Conservation (phyloP, 2,888 invertebrate genomes). For the Polia nebulosa region DNA sequence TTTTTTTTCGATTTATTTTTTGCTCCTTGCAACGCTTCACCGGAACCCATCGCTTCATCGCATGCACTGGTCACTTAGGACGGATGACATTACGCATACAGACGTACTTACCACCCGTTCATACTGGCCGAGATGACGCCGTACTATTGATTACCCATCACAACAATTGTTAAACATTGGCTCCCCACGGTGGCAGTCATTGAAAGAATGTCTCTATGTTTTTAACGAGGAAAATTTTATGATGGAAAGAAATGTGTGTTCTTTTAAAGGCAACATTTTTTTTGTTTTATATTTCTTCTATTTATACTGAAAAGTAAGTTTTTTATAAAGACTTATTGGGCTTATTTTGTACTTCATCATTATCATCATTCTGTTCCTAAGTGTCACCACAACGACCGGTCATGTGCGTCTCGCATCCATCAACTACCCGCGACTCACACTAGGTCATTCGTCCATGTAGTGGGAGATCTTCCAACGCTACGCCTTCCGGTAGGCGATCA, state of each 20-base stretch:
- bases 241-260: neutral
- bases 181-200: conserved; percentile 8
- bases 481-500: no score
- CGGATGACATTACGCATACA: neutral
- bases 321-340: no score
- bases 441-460: no score
- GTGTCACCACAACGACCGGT: no score
- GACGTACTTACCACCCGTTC: neutral
- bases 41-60: neutral
- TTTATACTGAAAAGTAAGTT: no score
- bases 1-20: no score
- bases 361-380: no score
- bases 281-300: neutral
- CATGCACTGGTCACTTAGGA: neutral
- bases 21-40: neutral
- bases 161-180: conserved; percentile 69
- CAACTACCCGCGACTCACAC: no score
- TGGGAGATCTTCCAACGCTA: no score
- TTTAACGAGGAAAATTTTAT: conserved; percentile 12
- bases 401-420: no score
- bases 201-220: conserved; percentile 33
- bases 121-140: conserved; percentile 64
- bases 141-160: conserved; percentile 67
- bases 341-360: no score
- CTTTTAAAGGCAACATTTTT: neutral